Conservation (phyloP, 1,140 invertebrate species). For the Tigriopus japonicus region DNA sequence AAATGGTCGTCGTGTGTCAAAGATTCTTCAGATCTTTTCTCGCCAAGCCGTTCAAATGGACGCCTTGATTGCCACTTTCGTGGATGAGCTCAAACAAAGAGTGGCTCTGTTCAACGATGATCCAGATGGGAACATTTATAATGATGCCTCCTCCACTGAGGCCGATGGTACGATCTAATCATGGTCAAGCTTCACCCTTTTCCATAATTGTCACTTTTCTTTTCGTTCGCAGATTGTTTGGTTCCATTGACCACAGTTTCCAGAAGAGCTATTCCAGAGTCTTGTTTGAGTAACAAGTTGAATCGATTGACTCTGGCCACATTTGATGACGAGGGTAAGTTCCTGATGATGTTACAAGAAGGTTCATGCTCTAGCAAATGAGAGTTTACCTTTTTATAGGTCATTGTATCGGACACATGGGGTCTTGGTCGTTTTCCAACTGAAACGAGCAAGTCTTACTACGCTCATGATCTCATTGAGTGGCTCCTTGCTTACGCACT, state of each 20-base stretch:
- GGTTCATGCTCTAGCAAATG: not conserved
- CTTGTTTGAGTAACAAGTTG: constrained; percentile 57
- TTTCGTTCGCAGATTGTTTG: constrained; percentile 30
- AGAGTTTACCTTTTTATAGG: constrained; percentile 6
- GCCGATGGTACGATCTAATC: constrained; percentile 3
- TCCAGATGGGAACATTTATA: constrained; percentile 21
- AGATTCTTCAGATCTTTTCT: constrained; percentile 44
- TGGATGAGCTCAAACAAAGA: constrained; percentile 43
- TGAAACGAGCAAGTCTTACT: not conserved
- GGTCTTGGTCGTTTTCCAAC: constrained; percentile 21
- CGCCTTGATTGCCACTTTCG: constrained; percentile 65
- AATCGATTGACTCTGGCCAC: constrained; percentile 65
- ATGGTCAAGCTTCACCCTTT: too few relatives aligned
- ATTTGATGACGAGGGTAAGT: constrained; percentile 56
- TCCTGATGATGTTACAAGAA: not conserved
- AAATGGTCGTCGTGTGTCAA: constrained; percentile 60
- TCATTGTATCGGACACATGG: constrained; percentile 21
- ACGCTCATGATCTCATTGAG: not conserved
- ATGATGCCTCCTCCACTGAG: constrained; percentile 17
- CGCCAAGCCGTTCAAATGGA: constrained; percentile 64
- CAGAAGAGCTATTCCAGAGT: constrained; percentile 26
- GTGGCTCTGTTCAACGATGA: constrained; percentile 29
- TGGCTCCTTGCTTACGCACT: not conserved
- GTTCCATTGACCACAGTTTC: constrained; percentile 28
- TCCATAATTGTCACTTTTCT: too few relatives aligned